Conservation (phyloP, 2,797 vertebrate genomes). For the Novumbra hubbsi region DNA sequence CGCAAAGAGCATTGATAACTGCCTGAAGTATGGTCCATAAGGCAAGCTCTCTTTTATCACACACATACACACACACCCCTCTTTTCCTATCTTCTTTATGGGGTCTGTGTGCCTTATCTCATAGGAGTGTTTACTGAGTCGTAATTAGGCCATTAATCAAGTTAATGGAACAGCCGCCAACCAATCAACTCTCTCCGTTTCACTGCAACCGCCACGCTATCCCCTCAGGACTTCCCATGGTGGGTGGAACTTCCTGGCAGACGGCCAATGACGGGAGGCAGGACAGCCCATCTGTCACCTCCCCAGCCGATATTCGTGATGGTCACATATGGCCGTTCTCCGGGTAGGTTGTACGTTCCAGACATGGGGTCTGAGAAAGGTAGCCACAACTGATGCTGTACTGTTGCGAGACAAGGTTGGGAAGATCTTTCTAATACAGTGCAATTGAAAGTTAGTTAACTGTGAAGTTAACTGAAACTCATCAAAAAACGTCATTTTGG, state of each 20-base stretch:
- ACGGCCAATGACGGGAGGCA: slow-evolving; percentile 18
- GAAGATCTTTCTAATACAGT: no score
- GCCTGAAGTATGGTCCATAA: not conserved
- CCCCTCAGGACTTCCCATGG: slow-evolving; percentile 31
- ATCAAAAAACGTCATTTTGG: no score
- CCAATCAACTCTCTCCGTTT: slow-evolving; percentile 37
- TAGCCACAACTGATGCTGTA: not conserved
- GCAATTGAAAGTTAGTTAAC: no score
- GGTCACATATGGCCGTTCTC: slow-evolving; percentile 40
- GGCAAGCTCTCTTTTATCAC: not conserved
- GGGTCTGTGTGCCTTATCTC: slow-evolving; percentile 44
- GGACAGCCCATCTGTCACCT: slow-evolving; percentile 50
- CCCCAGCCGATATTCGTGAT: slow-evolving; percentile 40
- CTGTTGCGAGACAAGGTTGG: not conserved
- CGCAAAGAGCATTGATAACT: slow-evolving; percentile 1
- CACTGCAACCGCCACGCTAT: slow-evolving; percentile 10
- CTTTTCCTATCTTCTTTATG: not conserved
- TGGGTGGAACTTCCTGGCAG: slow-evolving; percentile 43
- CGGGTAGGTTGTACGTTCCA: slow-evolving; percentile 34
- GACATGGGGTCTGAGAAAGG: not conserved
- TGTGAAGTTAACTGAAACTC: not conserved
- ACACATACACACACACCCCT: slow-evolving; percentile 2
- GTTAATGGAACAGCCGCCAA: slow-evolving; percentile 64
- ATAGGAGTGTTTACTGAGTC: slow-evolving; percentile 56
- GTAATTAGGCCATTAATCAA: slow-evolving; percentile 73